Base-by-base conservation (phyloP, 2,888 invertebrate genomes). In the Atethmia centrago region DNA sequence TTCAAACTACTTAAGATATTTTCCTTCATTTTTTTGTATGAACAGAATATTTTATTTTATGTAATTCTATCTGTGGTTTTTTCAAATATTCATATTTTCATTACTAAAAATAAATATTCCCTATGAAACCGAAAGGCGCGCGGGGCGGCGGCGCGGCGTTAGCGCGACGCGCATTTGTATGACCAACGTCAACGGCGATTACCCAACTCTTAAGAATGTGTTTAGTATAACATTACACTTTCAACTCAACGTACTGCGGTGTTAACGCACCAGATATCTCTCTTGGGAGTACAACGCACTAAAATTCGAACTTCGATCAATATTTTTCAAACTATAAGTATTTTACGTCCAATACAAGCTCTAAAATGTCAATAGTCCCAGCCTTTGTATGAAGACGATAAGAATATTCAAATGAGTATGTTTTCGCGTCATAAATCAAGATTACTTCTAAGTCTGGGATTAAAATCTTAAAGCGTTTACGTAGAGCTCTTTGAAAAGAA, bases 391-490 rank as follows among this genome's bases (percentile, higher is more conserved):
- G 58, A 56, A 53, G 45, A 28, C 56, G 78, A 77, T 65, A 77
- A 55, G 40, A 51, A 56, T 77, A 82, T 82, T 77, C 42, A 77
- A 71, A 82, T 53, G 55, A 71, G 51, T 67, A 53, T 77, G 68
- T 77, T 78, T 68, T 65, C 36, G n/a, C 51, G 47, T 42, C 55
- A 65, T 82, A 71, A 68, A 82, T 71, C 64, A 71, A 68, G 78
- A 77, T 71, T 55, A 78, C 12, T 64, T 64, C 31, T 80, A 62
- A 79, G 65, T 42, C 75, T 75, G 1, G 55, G 58, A 80, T 80
- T 80, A 80, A 67, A 71, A 77, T 79, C 68, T 62, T 56, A 56
- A 53, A 70, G 16, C 45, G 49, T 81, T 66, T 58, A 25, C 51
- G 51, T 28, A 28, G 58, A 49, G 25, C 31, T 62, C 55, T 74